phyloP scores from a whole-genome alignment of 2,888 invertebrate species.

The Linnaemya tessellans region DNA sequence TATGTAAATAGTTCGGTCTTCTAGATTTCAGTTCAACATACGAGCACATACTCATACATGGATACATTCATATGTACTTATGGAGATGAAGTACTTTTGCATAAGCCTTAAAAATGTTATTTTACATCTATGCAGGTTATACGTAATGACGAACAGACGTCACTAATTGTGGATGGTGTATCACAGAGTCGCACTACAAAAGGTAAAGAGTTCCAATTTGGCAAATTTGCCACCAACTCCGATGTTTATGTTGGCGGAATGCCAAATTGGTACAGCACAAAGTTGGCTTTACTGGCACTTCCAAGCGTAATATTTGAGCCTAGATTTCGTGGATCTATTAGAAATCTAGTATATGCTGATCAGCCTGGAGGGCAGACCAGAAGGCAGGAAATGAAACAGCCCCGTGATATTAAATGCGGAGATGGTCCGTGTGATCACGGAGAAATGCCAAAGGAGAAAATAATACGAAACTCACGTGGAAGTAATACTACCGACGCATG shows the following conservation, averaged over 20 bases:
- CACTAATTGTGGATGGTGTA: slow-evolving; percentile 92
- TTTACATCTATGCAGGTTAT: slow-evolving; percentile 84
- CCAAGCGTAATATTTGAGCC: slow-evolving; percentile 97
- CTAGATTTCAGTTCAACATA: too few species aligned
- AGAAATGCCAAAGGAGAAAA: slow-evolving; percentile 82
- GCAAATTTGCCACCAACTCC: slow-evolving; percentile 93
- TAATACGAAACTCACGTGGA: slow-evolving; percentile 79
- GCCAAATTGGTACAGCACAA: slow-evolving; percentile 95
- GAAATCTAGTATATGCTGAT: slow-evolving; percentile 96
- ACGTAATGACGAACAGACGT: slow-evolving; percentile 92
- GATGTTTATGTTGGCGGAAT: slow-evolving; percentile 98
- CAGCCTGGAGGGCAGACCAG: slow-evolving; percentile 90
- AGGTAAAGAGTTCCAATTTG: slow-evolving; percentile 95
- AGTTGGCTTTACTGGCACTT: slow-evolving; percentile 91
- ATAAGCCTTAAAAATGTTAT: background rate
- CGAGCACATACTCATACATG: too few species aligned
- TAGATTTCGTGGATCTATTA: slow-evolving; percentile 93
- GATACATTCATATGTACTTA: background rate
- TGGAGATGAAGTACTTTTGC: background rate
- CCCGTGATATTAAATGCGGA: slow-evolving; percentile 88
- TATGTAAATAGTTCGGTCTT: too few species aligned
- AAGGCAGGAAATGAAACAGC: slow-evolving; percentile 92
- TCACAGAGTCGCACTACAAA: slow-evolving; percentile 91
- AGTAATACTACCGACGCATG: slow-evolving; percentile 92
- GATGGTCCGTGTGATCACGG: slow-evolving; percentile 83